These are phyloP conservation scores for Myzus persicae DNA, from an alignment of 1,140 invertebrate species.

Conservation along the genomic window DNA sequence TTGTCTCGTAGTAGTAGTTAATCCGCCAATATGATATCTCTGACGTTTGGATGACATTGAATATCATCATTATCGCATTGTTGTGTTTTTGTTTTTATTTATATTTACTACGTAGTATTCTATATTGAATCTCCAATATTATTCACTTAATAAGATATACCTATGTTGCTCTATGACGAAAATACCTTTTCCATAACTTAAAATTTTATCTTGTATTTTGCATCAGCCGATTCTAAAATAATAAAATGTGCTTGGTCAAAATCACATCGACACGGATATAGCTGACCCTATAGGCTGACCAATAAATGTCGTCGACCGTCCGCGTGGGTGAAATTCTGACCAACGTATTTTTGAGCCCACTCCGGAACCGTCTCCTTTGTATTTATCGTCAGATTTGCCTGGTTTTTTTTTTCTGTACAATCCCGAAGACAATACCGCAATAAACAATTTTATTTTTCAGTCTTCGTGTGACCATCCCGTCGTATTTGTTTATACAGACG, in stretches of 20 bases:
- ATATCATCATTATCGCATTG: too few relatives aligned
- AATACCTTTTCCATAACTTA: too few relatives aligned
- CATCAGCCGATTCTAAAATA: too few relatives aligned
- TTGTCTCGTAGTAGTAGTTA: not conserved
- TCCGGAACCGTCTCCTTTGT: not conserved
- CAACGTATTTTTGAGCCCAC: not conserved
- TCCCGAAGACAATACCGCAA: not conserved
- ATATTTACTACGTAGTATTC: not conserved
- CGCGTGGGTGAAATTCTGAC: not conserved
- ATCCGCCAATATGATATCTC: not conserved
- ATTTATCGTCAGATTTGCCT: not conserved
- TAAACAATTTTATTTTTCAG: not conserved
- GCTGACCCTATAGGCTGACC: too few relatives aligned
- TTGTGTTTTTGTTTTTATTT: not conserved
- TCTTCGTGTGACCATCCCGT: not conserved
- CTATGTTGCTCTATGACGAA: not conserved
- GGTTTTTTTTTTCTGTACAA: not conserved
- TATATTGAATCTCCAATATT: not conserved
- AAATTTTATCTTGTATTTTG: too few relatives aligned
- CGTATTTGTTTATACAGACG: not conserved
- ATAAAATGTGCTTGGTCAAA: too few relatives aligned
- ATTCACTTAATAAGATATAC: not conserved
- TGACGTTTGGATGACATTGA: not conserved
- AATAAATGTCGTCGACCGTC: too few relatives aligned
- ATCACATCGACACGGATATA: too few relatives aligned